Evolutionary conservation across 2,113 vertebrate genomes (phyloP).

Genomic region (Smithornis capensis): DNA sequence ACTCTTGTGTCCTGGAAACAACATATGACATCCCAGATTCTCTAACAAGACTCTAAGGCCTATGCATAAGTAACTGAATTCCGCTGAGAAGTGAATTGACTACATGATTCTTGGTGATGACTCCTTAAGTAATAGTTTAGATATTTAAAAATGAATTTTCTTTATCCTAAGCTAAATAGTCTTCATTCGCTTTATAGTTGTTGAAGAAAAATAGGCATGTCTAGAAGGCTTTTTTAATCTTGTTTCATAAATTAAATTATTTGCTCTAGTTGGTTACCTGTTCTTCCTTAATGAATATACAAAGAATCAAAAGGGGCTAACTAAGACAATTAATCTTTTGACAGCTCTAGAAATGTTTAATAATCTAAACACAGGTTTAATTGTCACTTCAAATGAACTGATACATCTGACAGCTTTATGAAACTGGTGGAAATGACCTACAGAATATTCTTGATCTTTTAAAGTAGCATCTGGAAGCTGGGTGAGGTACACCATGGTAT

Average conservation of each 20-base stretch:
- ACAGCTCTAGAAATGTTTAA: not conserved
- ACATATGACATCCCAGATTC: not conserved
- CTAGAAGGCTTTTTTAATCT: not conserved
- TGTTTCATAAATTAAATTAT: not conserved
- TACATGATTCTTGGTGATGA: not conserved
- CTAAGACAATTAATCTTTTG: not conserved
- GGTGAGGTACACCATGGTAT: not conserved
- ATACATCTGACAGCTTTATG: not conserved
- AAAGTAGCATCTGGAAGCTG: not conserved
- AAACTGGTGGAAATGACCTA: not conserved
- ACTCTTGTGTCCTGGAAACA: not conserved
- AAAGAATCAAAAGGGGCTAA: not conserved
- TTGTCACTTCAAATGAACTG: not conserved
- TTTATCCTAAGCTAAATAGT: not conserved
- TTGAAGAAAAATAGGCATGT: not conserved
- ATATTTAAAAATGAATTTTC: not conserved
- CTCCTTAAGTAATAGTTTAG: not conserved
- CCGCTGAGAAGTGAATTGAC: not conserved
- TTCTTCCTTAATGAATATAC: not conserved
- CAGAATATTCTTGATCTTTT: not conserved
- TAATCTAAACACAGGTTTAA: not conserved
- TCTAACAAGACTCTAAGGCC: not conserved
- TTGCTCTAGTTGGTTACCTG: not conserved
- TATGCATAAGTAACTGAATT: not conserved
- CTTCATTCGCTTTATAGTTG: not conserved